Percentiles rank a stretch among this genome's conserved stretches.
These are phyloP conservation scores for Ennomos erosarius DNA, from an alignment of 2,888 invertebrate genomes.

Conservation along the genomic window DNA sequence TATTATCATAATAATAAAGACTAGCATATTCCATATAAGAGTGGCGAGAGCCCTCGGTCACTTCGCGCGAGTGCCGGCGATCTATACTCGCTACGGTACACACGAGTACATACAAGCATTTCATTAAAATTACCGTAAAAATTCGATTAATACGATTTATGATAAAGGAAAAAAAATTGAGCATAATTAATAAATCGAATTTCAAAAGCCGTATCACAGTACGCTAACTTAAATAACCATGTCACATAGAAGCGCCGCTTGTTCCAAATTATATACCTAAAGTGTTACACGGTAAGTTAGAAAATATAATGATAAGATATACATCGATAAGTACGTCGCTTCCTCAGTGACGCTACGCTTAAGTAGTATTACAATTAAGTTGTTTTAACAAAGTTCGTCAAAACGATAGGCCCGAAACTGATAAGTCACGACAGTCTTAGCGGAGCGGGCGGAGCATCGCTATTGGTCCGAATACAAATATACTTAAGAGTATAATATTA, in stretches of 20 bases:
- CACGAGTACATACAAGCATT: conserved; percentile 43
- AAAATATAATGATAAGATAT: conserved; percentile 14
- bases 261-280: conserved; percentile 37
- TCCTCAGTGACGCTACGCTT: conserved; percentile 18
- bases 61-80: conserved; percentile 12
- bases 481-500: conserved; percentile 23
- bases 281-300: conserved; percentile 14
- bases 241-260: conserved; percentile 47
- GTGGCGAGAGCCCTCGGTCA: conserved; percentile 30
- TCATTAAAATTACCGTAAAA: conserved; percentile 51
- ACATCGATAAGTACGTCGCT: conserved; percentile 22
- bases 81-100: conserved; percentile 39
- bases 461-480: conserved; percentile 49
- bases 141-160: conserved; percentile 61
- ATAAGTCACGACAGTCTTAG: conserved; percentile 1
- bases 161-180: conserved; percentile 68
- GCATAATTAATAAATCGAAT: conserved; percentile 67
- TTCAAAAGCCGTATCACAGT: conserved; percentile 81
- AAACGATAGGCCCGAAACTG: conserved; percentile 8
- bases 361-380: conserved; percentile 24
- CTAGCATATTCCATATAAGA: conserved; percentile 81
- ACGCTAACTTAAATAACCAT: conserved; percentile 73
- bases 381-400: conserved; percentile 16
- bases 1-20: conserved; percentile 76
- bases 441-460: conserved; percentile 27